A percentile compares a stretch with the other conserved stretches of the same genome.
phyloP scores from a whole-genome alignment of 2,888 invertebrate genomes.

The Pterostichus madidus region DNA sequence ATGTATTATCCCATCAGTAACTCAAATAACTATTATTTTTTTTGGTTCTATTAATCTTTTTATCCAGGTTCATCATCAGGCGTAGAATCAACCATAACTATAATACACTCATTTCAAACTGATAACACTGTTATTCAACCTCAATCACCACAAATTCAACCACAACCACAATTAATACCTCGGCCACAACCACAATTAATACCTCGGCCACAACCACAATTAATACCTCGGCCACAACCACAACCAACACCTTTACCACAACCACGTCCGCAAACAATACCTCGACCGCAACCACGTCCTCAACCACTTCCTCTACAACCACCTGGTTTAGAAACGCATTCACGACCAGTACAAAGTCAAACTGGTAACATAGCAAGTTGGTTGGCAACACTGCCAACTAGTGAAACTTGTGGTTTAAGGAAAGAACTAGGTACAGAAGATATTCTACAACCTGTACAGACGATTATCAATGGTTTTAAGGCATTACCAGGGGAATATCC shows the following conservation, averaged over 20 bases:
- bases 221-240: background rate
- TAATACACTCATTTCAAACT: background rate
- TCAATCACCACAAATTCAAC: background rate
- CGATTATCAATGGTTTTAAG: constrained; percentile 24
- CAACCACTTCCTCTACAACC: background rate
- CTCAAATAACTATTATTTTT: no score
- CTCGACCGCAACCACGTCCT: background rate
- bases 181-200: background rate
- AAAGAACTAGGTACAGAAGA: background rate
- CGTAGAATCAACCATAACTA: background rate
- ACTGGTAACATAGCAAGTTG: background rate
- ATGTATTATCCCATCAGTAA: no score
- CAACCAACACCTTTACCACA: background rate
- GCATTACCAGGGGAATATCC: constrained; percentile 30
- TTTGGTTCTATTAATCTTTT: no score
- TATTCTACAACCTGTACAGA: background rate
- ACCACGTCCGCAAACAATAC: background rate
- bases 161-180: background rate
- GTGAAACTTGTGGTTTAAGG: background rate
- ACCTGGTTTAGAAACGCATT: background rate
- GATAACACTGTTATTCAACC: background rate
- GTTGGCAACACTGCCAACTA: background rate
- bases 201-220: constrained; percentile 14
- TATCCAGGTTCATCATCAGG: background rate
- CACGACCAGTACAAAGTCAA: background rate